phyloP scores from a whole-genome alignment of 2,113 vertebrate species.

The Callopanchax toddi region DNA sequence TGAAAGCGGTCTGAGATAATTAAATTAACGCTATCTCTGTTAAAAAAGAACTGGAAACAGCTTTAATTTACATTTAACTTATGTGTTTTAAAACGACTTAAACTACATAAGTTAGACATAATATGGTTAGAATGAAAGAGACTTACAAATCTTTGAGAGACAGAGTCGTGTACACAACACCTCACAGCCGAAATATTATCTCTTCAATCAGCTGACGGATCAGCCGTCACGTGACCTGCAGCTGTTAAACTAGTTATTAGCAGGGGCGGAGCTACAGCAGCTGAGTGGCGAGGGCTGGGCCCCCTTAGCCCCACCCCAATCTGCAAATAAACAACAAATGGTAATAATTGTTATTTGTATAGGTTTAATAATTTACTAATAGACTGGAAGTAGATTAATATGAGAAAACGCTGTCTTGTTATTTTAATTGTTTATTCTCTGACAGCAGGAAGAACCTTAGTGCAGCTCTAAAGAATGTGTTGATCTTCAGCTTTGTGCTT shows the following conservation, averaged over 20 bases:
- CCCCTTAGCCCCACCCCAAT: too few relatives aligned
- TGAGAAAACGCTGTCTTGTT: too few relatives aligned
- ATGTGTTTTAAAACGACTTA: too few relatives aligned
- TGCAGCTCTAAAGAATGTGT: too few relatives aligned
- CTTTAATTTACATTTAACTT: too few relatives aligned
- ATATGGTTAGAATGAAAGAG: not conserved
- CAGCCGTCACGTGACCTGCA: constrained; percentile 48
- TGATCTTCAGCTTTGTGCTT: too few relatives aligned
- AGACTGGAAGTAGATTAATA: not conserved
- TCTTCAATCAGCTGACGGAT: constrained; percentile 50
- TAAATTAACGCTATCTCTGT: too few relatives aligned
- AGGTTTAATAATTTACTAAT: not conserved
- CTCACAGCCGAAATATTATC: constrained; percentile 36
- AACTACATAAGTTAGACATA: too few relatives aligned
- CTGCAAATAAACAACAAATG: not conserved
- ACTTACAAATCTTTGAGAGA: constrained; percentile 23
- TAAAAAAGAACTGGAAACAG: too few relatives aligned
- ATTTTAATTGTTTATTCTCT: too few relatives aligned
- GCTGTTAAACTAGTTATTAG: not conserved
- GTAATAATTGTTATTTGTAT: not conserved
- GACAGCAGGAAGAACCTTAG: too few relatives aligned
- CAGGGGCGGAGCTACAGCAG: not conserved
- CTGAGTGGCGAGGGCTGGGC: not conserved
- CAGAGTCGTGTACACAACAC: not conserved
- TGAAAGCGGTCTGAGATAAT: not conserved